phyloP scores from a whole-genome alignment of 2,113 vertebrate genomes.

The Callospermophilus lateralis region DNA sequence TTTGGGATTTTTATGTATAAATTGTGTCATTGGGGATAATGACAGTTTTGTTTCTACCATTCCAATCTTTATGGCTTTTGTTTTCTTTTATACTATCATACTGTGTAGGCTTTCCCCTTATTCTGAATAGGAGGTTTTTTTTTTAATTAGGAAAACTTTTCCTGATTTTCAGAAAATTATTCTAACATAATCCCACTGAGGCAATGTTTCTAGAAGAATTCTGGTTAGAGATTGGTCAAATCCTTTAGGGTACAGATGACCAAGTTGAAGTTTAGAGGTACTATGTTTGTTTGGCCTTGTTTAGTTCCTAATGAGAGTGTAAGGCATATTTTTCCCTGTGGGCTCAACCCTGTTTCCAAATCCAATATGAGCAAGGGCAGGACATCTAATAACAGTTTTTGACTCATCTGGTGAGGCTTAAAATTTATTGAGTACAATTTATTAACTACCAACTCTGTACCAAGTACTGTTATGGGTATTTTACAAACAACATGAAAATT shows the following conservation, averaged over 20 bases:
- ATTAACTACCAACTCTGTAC: not conserved
- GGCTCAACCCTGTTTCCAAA: not conserved
- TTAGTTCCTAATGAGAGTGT: not conserved
- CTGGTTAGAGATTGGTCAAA: slow-evolving; percentile 36
- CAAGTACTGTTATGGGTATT: not conserved
- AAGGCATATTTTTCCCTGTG: not conserved
- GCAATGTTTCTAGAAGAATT: not conserved
- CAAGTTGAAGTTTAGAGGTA: not conserved
- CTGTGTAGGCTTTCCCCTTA: not conserved
- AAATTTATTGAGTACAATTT: not conserved
- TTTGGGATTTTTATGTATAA: not conserved
- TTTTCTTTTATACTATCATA: not conserved
- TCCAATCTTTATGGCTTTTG: not conserved
- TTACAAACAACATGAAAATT: slow-evolving; percentile 22
- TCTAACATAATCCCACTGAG: not conserved
- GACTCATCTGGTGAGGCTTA: not conserved
- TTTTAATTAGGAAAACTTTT: not conserved
- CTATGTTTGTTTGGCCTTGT: not conserved
- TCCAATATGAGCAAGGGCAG: not conserved
- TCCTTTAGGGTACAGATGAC: slow-evolving; percentile 53
- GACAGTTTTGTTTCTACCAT: not conserved
- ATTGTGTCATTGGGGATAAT: not conserved
- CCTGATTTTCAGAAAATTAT: not conserved
- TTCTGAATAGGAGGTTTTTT: not conserved
- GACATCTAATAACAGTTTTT: not conserved